Conservation (phyloP, 2,113 vertebrate genomes). For the Verasper variegatus region DNA sequence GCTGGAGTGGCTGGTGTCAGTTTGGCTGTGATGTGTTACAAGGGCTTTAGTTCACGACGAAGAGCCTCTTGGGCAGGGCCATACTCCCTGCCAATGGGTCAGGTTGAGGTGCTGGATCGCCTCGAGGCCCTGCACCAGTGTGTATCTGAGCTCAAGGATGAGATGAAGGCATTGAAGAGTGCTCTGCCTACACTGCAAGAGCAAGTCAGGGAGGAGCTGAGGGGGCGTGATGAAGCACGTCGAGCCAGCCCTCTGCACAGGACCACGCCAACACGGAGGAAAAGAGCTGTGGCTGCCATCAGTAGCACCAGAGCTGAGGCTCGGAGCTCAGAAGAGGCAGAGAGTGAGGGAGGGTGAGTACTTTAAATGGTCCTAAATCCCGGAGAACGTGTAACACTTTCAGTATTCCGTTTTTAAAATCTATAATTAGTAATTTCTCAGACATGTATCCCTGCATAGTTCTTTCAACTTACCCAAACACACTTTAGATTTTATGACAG, state of each 20-base stretch:
- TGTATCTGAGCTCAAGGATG: constrained; percentile 91
- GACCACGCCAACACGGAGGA: constrained; percentile 81
- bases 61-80: constrained; percentile 14
- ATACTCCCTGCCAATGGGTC: constrained; percentile 69
- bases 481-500: neutral
- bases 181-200: constrained; percentile 88
- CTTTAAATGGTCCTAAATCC: neutral
- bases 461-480: neutral
- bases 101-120: constrained; percentile 90
- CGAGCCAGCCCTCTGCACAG: constrained; percentile 83
- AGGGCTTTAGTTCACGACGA: constrained; percentile 58
- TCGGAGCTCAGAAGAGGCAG: constrained; percentile 93
- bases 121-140: constrained; percentile 87
- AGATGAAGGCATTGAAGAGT: constrained; percentile 89
- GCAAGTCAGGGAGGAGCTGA: constrained; percentile 86
- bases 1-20: constrained; percentile 90
- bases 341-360: constrained; percentile 97
- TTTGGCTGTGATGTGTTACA: constrained; percentile 86
- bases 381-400: neutral
- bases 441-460: neutral
- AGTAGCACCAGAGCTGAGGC: constrained; percentile 67
- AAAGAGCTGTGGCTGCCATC: constrained; percentile 72
- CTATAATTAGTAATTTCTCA: neutral
- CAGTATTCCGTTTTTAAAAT: neutral
- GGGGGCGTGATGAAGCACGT: constrained; percentile 65